Evolutionary conservation across 2,797 vertebrate genomes (phyloP).

Genomic region (Megaceryle alcyon): DNA sequence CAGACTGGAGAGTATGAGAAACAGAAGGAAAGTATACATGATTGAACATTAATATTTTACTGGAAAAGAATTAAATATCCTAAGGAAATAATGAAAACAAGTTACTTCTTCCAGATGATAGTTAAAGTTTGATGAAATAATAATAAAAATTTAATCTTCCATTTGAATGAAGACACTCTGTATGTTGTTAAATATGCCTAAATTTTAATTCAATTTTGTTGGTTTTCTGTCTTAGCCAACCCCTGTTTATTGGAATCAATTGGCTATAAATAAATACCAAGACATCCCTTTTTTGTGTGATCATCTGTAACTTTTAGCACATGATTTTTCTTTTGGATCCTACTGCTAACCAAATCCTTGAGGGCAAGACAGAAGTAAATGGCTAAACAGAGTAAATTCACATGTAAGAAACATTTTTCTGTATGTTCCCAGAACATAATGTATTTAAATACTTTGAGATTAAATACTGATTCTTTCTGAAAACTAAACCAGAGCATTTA

Average conservation of each 20-base stretch:
- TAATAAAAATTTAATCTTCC: constrained; percentile 70
- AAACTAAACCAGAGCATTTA: neutral
- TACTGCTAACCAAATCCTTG: neutral
- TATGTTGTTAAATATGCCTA: constrained; percentile 43
- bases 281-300: neutral
- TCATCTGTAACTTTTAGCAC: neutral
- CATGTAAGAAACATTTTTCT: neutral
- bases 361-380: neutral
- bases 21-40: constrained; percentile 47
- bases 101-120: constrained; percentile 63
- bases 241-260: neutral
- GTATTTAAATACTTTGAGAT: neutral
- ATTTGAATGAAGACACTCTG: constrained; percentile 46
- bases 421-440: neutral
- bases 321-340: neutral
- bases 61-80: constrained; percentile 65
- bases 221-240: neutral
- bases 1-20: constrained; percentile 21
- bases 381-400: neutral
- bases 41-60: constrained; percentile 71
- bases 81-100: constrained; percentile 64
- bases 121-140: constrained; percentile 75
- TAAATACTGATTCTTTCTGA: constrained; percentile 20
- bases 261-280: neutral
- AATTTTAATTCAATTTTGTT: constrained; percentile 25